These are phyloP conservation scores for Cottus gobio DNA, from an alignment of 2,113 vertebrate genomes.

Conservation along the genomic window DNA sequence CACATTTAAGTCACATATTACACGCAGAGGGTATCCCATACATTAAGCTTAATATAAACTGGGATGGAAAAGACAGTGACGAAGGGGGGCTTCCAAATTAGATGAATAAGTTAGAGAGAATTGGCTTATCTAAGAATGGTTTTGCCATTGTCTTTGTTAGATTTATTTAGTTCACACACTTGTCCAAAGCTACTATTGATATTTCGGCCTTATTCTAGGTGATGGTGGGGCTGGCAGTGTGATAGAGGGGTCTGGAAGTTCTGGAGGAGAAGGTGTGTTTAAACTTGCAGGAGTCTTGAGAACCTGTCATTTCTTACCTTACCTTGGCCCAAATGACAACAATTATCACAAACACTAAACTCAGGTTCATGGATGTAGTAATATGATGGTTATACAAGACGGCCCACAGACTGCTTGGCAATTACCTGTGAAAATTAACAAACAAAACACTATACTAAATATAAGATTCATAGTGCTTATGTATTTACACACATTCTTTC, in stretches of 20 bases:
- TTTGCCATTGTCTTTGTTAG: conserved; percentile 2
- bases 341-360: neutral
- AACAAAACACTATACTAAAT: neutral
- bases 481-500: neutral
- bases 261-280: conserved; percentile 73
- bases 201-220: conserved; percentile 58
- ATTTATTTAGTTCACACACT: neutral
- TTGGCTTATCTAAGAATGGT: neutral
- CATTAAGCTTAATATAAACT: neutral
- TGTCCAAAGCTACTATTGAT: conserved; percentile 2
- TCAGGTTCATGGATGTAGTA: neutral
- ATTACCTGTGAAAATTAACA: neutral
- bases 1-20: neutral
- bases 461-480: neutral
- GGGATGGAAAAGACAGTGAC: conserved; percentile 13
- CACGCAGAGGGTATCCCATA: neutral
- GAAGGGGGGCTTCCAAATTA: conserved; percentile 2
- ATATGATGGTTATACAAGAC: neutral
- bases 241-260: conserved; percentile 81
- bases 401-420: neutral
- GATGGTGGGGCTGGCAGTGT: conserved; percentile 65
- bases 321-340: neutral
- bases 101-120: neutral
- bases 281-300: conserved; percentile 8
- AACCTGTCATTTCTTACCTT: conserved; percentile 13